These are phyloP conservation scores for Plodia interpunctella DNA, from an alignment of 1,140 invertebrate genomes.

Conservation along the genomic window DNA sequence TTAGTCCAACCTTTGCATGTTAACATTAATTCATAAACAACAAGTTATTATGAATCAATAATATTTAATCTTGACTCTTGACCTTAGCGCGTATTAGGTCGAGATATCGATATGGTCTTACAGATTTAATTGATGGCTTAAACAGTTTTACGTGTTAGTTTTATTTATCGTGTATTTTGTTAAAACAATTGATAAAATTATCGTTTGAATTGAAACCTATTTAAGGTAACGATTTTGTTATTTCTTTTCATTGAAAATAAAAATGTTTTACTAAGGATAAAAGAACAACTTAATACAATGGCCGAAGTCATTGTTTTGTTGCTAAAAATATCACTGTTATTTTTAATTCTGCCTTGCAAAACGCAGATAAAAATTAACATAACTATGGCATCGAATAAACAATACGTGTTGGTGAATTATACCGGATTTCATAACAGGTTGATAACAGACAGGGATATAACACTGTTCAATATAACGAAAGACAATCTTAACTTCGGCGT, in stretches of 20 bases:
- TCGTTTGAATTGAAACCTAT: no score
- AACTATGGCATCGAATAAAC: conserved; percentile 26
- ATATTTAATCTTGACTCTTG: conserved; percentile 3
- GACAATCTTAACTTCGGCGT: conserved; percentile 41
- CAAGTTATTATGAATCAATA: no score
- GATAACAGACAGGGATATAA: conserved; percentile 37
- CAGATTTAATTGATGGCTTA: not conserved
- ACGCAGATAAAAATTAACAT: conserved; percentile 38
- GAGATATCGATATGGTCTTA: not conserved
- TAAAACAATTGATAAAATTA: no score
- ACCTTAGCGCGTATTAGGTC: not conserved
- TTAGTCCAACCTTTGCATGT: no score
- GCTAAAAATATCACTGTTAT: conserved; percentile 11
- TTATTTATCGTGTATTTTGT: no score
- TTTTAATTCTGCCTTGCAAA: conserved; percentile 18
- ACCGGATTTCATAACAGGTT: conserved; percentile 36
- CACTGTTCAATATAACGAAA: conserved; percentile 43
- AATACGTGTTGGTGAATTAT: conserved; percentile 23
- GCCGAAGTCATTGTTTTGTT: not conserved
- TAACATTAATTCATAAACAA: no score
- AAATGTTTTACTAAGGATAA: no score
- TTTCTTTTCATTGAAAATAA: no score
- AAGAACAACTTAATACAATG: not conserved
- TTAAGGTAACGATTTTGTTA: no score
- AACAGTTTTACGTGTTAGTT: no score